Percentiles rank a stretch among this genome's conserved stretches.
Evolutionary conservation across 2,113 vertebrate genomes (phyloP).

Genomic region (Synchiropus splendidus): DNA sequence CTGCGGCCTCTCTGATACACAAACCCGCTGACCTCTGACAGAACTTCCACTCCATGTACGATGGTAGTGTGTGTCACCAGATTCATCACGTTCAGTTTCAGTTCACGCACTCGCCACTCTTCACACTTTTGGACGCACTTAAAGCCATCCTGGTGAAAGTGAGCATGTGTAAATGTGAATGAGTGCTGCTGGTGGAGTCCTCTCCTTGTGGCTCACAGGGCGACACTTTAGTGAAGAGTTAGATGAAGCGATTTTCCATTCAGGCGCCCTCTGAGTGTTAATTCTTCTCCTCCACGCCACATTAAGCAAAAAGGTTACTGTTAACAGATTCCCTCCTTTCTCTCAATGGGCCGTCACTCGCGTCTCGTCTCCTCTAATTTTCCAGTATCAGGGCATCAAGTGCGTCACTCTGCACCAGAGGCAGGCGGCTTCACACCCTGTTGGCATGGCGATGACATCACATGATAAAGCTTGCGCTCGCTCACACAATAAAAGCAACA

Average conservation of each 20-base stretch:
- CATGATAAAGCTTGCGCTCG: slow-evolving; percentile 31
- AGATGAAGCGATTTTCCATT: slow-evolving; percentile 73
- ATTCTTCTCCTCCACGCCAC: slow-evolving; percentile 61
- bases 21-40: background rate
- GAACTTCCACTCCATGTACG: background rate
- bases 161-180: slow-evolving; percentile 31
- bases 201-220: slow-evolving; percentile 45
- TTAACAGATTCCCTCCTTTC: slow-evolving; percentile 65
- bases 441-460: slow-evolving; percentile 42
- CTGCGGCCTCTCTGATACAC: background rate
- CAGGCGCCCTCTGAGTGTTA: slow-evolving; percentile 44
- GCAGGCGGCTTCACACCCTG: slow-evolving; percentile 34
- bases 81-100: slow-evolving; percentile 31
- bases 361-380: slow-evolving; percentile 61
- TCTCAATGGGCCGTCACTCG: slow-evolving; percentile 62
- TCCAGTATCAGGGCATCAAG: slow-evolving; percentile 58
- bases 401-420: slow-evolving; percentile 53
- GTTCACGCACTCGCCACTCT: too few species aligned
- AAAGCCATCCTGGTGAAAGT: slow-evolving; percentile 26
- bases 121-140: slow-evolving; percentile 53
- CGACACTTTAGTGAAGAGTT: slow-evolving; percentile 52
- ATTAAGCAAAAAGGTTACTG: slow-evolving; percentile 72
- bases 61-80: too few species aligned
- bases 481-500: slow-evolving; percentile 37
- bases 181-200: slow-evolving; percentile 24